Evolutionary conservation across 2,113 vertebrate species (phyloP), one percentile per base, ranked within the genome.

Genomic region (Bambusicola thoracicus): DNA sequence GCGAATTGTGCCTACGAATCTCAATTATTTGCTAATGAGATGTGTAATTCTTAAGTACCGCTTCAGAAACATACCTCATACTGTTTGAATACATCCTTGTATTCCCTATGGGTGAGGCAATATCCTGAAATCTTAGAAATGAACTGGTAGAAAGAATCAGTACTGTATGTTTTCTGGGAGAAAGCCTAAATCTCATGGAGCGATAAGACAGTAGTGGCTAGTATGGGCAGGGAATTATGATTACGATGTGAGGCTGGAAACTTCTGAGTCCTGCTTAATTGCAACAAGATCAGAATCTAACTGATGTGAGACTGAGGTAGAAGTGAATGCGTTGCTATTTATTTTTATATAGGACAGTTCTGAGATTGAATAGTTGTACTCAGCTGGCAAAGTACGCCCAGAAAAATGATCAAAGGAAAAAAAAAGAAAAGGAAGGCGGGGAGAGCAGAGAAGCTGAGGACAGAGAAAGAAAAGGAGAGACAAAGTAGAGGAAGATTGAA

Each of bases 21-120:
- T 92, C 73, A 93, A 84, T 91, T 94, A 81, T 83, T 87, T 94
- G 76, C 53, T 95, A 92, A 96, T 75, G 75, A 96, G 73, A 77
- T 72, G 85, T 70, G 61, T 84, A 66, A 95, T 92, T 96, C 73
- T 36, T 75, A 87, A 94, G 69, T 24, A 84, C 27, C 61, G 27
- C 74, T 93, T 93, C 66, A 73, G 72, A 95, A 96, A 91, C 22
- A 25, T 55, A 91, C 73, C 80, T 85, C 87, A 73, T 29, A 36
- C 59, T 80, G 65, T 82, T 91, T 76, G 67, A 77, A 59, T 38
- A 68, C 58, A 38, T 72, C 75, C 49, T 69, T 55, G 43, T 83
- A 67, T 62, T 90, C 87, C 89, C 67, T 36, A 65, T 61, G 43
- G 53, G 55, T 34, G 67, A 94, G 56, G 38, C 63, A 78, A 80